Conservation (phyloP, 1,140 invertebrate species). For the Heliconius himera region DNA sequence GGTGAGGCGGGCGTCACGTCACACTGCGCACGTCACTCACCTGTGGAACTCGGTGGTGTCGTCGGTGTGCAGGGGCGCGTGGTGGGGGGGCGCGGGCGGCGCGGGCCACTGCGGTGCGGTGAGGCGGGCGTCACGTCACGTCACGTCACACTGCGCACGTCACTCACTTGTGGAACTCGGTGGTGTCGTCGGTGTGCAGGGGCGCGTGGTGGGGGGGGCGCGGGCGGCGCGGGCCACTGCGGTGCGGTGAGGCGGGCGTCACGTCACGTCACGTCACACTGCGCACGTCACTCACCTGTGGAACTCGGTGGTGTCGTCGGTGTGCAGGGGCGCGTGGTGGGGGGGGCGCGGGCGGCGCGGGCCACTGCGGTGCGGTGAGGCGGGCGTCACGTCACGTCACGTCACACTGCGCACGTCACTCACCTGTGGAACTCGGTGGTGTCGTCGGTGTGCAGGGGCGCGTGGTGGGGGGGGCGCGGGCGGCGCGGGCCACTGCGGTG, state of each 20-base stretch:
- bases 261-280: conserved; percentile 73
- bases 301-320: conserved; percentile 99
- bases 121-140: conserved; percentile 90
- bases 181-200: conserved; percentile 98
- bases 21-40: conserved; percentile 27
- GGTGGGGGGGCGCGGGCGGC: conserved; percentile 82
- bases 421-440: conserved; percentile 97
- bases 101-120: conserved; percentile 96
- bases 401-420: background rate
- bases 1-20: conserved; percentile 86
- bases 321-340: conserved; percentile 93
- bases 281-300: conserved; percentile 83
- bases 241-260: conserved; percentile 93
- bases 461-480: conserved; percentile 83
- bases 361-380: conserved; percentile 95
- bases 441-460: conserved; percentile 96
- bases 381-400: conserved; percentile 87
- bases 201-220: conserved; percentile 84
- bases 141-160: background rate
- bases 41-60: conserved; percentile 98
- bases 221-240: conserved; percentile 92
- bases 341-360: conserved; percentile 84
- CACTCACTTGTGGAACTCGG: conserved; percentile 92
- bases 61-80: conserved; percentile 94
- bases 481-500: conserved; percentile 95